Conservation (phyloP, 1,140 invertebrate species). For the Nasonia longicornis region DNA sequence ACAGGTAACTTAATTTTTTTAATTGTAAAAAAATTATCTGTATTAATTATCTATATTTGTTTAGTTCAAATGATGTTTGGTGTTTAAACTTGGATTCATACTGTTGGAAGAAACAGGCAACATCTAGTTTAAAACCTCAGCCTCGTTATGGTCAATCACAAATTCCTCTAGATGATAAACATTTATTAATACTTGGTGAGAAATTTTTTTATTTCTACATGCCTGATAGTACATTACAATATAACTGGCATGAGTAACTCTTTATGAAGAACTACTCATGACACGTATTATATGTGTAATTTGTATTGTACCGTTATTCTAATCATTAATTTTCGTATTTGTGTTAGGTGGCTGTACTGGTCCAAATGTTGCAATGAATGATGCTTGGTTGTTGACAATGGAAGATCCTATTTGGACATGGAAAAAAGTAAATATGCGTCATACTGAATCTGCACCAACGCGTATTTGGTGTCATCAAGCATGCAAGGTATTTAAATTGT, state of each 20-base stretch:
- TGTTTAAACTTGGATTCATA: constrained; percentile 84
- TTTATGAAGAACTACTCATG: too few species aligned
- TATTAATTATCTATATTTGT: constrained; percentile 28
- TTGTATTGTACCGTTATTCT: constrained; percentile 3
- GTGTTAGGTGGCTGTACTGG: constrained; percentile 77
- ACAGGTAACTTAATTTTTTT: constrained; percentile 44
- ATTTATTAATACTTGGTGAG: constrained; percentile 65
- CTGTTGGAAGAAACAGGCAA: constrained; percentile 82
- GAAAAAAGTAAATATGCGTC: constrained; percentile 81
- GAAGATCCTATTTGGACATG: constrained; percentile 79
- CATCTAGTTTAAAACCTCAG: constrained; percentile 78
- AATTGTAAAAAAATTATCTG: constrained; percentile 26
- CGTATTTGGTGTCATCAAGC: constrained; percentile 95
- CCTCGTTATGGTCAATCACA: constrained; percentile 93
- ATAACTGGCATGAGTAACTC: too few species aligned
- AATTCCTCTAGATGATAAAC: constrained; percentile 77
- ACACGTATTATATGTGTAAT: constrained; percentile 15
- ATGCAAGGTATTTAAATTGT: constrained; percentile 76
- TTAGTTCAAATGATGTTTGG: constrained; percentile 89
- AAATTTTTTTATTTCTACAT: constrained; percentile 8
- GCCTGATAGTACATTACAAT: not conserved
- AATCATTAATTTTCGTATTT: not conserved
- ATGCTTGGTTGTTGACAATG: constrained; percentile 79
- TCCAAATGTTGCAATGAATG: constrained; percentile 78
- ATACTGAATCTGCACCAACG: constrained; percentile 82